Evolutionary conservation across 2,888 invertebrate species (phyloP).

Genomic region (Chymomyza caudatula): DNA sequence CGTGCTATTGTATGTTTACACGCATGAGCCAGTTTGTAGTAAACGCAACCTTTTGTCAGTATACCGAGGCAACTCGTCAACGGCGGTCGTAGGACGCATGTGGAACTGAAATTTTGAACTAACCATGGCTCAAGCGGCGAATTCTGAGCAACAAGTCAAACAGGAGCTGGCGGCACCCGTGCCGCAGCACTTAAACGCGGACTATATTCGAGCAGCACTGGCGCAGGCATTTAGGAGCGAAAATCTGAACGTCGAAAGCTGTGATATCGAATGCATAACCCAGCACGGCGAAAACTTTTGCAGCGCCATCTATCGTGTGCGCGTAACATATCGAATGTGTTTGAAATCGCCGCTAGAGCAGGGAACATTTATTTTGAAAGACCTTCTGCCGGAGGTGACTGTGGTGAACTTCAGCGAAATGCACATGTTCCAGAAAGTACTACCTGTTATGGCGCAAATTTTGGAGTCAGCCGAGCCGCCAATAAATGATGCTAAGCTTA

Average conservation of each 20-base stretch:
- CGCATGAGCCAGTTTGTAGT: neutral
- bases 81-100: neutral
- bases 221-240: slow-evolving; percentile 24
- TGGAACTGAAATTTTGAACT: neutral
- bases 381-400: slow-evolving; percentile 54
- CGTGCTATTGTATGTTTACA: neutral
- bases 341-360: slow-evolving; percentile 24
- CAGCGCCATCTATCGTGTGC: slow-evolving; percentile 64
- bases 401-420: slow-evolving; percentile 57
- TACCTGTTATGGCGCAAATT: slow-evolving; percentile 56
- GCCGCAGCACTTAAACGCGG: neutral
- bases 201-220: slow-evolving; percentile 44
- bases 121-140: neutral
- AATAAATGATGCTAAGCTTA: slow-evolving; percentile 41
- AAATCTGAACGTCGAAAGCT: slow-evolving; percentile 38
- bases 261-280: slow-evolving; percentile 28
- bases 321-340: slow-evolving; percentile 39
- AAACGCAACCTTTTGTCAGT: neutral
- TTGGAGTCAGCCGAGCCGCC: slow-evolving; percentile 17
- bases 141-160: neutral
- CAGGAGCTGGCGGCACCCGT: neutral
- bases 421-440: slow-evolving; percentile 52
- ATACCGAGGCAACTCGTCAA: neutral
- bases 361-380: slow-evolving; percentile 52
- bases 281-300: slow-evolving; percentile 69